Base-by-base conservation (phyloP, 37 sponge, comb jelly and placozoan genomes). In the Lycopodina hypogea region DNA sequence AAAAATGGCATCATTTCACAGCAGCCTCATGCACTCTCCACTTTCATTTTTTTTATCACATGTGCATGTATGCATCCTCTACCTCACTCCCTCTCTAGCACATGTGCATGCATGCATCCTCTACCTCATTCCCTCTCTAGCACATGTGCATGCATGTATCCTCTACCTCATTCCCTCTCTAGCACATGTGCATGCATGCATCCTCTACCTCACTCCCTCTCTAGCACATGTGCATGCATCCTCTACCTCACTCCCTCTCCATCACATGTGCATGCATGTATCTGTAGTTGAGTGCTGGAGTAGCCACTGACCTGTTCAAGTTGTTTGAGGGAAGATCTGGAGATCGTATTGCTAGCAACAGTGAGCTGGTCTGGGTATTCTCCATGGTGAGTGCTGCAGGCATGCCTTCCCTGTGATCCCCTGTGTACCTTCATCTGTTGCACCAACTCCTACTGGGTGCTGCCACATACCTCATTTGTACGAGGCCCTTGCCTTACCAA, bases 331-430 rank as follows among this genome's bases (percentile, higher is more conserved):
- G 79, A 34, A 60, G 85, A 2, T 35, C 35, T 26, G 67, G 51
- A 2, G 59, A 45, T 22, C 6, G 21, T 0, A 66, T 85, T 35
- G 85, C 85, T 42, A 22, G 42, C 17, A 71, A 67, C 42, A 72
- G 39, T 50, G 85, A 78, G 51, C 85, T 85, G 32, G 48, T 85
- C 36, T 37, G 57, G n/a, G 62, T 74, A 8, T 85, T 85, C 73
- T 78, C 78, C 22, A 85, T 85, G 85, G 85, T 85, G 58, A 21
- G 73, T 53, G 37, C 6, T 2, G 3, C n/a, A 15, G 21, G 6
- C 24, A 19, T 35, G 15, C 72, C 39, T 9, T 45, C 48, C 9
- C 48, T 12, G n/a, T n/a, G n/a, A n/a, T n/a, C n/a, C n/a, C n/a
- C n/a, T n/a, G n/a, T n/a, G n/a, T n/a, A n/a, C n/a, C n/a, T n/a